These are phyloP conservation scores for Caprella mutica DNA, from an alignment of 2,888 invertebrate genomes.

Conservation along the genomic window DNA sequence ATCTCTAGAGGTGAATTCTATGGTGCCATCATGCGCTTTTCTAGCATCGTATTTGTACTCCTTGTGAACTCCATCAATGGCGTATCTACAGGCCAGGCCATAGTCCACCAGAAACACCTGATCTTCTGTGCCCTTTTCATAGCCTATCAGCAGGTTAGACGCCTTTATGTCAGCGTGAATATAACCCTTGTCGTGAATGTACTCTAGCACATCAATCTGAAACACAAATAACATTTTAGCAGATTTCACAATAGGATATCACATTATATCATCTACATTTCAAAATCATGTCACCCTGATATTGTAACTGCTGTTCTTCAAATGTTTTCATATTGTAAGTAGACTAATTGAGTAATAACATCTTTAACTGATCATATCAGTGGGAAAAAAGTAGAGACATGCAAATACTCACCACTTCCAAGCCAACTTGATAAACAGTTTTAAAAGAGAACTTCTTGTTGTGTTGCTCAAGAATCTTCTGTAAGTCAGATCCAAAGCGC, in stretches of 20 bases:
- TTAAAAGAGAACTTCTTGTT: conserved; percentile 58
- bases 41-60: conserved; percentile 75
- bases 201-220: conserved; percentile 77
- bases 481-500: conserved; percentile 71
- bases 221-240: conserved; percentile 12
- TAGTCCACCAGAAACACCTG: conserved; percentile 84
- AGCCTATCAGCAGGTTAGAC: conserved; percentile 79
- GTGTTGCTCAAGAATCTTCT: conserved; percentile 62
- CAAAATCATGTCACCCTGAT: no score
- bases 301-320: no score
- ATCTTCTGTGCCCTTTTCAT: conserved; percentile 48
- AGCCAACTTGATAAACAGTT: conserved; percentile 63
- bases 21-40: conserved; percentile 90
- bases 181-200: conserved; percentile 82
- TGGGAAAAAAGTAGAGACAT: neutral
- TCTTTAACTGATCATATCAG: no score
- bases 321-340: no score
- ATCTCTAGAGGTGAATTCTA: conserved; percentile 94
- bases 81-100: conserved; percentile 76
- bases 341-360: no score
- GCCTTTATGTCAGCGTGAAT: conserved; percentile 98
- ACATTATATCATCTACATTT: no score
- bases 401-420: conserved; percentile 60
- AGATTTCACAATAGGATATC: no score
- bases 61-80: conserved; percentile 64